A percentile compares a stretch with the other conserved stretches of the same genome.
These are phyloP conservation scores for Micromussa lordhowensis DNA, from an alignment of 92 coral and sea anemone species.

Conservation along the genomic window DNA sequence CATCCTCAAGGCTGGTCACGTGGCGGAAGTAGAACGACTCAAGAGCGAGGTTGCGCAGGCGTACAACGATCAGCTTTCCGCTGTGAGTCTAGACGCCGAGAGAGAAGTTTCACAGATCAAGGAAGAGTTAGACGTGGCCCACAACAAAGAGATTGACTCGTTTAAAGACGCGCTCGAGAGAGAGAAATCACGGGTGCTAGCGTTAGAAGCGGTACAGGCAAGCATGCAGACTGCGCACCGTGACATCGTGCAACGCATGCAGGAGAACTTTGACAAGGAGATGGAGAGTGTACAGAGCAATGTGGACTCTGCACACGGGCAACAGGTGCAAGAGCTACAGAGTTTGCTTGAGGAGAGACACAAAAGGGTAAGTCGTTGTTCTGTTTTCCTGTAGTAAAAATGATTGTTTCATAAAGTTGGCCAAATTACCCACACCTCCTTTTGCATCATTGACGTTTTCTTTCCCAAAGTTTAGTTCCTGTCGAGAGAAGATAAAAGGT, in stretches of 20 bases:
- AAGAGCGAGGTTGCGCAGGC: conserved; percentile 68
- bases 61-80: conserved; percentile 77
- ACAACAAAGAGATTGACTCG: conserved; percentile 76
- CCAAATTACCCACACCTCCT: not conserved
- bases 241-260: conserved; percentile 64
- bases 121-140: conserved; percentile 87
- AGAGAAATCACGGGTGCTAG: conserved; percentile 79
- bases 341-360: conserved; percentile 73
- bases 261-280: conserved; percentile 51
- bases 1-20: conserved; percentile 64
- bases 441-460: not conserved
- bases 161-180: conserved; percentile 70
- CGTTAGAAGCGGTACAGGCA: conserved; percentile 71
- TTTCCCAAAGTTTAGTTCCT: not conserved
- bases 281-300: conserved; percentile 60
- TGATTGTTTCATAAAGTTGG: not conserved
- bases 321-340: conserved; percentile 78
- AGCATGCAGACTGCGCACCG: conserved; percentile 80
- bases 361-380: conserved; percentile 45
- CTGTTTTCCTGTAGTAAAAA: not conserved
- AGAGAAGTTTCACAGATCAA: conserved; percentile 82
- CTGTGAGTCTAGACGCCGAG: conserved; percentile 80
- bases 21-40: conserved; percentile 59
- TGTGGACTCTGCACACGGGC: conserved; percentile 89
- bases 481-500: not conserved